Evolutionary conservation across 2,888 invertebrate species (phyloP).

Genomic region (Leistus spinibarbis): DNA sequence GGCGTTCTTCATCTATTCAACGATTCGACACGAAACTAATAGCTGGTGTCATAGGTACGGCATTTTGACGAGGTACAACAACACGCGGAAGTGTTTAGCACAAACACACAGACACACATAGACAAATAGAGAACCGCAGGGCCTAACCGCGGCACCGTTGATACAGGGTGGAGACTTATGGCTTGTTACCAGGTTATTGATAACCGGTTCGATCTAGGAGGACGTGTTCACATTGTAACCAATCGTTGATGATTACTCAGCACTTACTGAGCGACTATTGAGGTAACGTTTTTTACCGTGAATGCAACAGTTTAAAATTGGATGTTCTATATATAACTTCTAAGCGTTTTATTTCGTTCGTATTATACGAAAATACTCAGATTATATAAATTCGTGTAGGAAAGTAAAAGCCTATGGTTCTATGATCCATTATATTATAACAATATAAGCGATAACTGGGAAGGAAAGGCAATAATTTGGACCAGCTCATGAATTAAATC

Average conservation of each 20-base stretch:
- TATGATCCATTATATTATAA: no score
- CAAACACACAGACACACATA: background rate
- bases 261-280: no score
- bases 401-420: no score
- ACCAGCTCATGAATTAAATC: no score
- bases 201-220: conserved; percentile 10
- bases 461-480: no score
- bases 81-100: conserved; percentile 20
- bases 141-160: background rate
- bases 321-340: no score
- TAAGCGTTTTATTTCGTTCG: no score
- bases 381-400: no score
- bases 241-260: background rate
- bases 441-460: no score
- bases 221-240: conserved; percentile 23
- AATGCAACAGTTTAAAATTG: background rate
- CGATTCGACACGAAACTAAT: conserved; percentile 17
- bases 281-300: background rate
- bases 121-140: background rate
- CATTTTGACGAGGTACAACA: conserved; percentile 18
- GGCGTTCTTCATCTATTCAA: conserved; percentile 16
- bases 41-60: conserved; percentile 10
- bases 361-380: no score
- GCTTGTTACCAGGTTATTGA: conserved; percentile 8
- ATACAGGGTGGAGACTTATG: conserved; percentile 10